Evolutionary conservation across 2,113 vertebrate species (phyloP).

Genomic region (Antennarius striatus): DNA sequence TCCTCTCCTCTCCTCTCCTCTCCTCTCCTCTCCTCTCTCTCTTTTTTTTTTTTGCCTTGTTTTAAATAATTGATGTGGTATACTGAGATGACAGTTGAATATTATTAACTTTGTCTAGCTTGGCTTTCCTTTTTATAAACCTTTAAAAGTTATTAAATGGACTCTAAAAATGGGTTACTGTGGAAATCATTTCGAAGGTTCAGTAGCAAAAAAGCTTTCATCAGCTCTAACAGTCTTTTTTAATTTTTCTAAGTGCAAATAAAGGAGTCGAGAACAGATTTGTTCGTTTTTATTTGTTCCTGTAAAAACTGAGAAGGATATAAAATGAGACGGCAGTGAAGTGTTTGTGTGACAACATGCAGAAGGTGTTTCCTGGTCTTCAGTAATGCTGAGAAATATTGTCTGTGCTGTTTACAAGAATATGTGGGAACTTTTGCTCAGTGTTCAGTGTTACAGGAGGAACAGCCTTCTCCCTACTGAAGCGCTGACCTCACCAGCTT

Average conservation of each 20-base stretch:
- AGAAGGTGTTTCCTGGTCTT: not conserved
- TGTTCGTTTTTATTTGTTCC: constrained; percentile 44
- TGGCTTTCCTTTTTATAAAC: constrained; percentile 15
- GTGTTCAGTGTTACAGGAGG: constrained; percentile 10
- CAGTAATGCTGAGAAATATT: not conserved
- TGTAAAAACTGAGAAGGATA: constrained; percentile 36
- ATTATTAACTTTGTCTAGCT: constrained; percentile 5
- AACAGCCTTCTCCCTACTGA: not conserved
- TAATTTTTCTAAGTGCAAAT: constrained; percentile 64
- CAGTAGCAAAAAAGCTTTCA: not conserved
- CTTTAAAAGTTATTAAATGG: constrained; percentile 38
- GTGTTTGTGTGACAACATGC: constrained; percentile 4
- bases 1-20: not conserved
- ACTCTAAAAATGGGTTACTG: constrained; percentile 26
- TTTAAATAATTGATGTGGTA: not conserved
- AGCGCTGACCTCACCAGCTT: constrained; percentile 14
- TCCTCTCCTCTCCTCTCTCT: constrained; percentile 2
- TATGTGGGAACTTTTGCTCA: constrained; percentile 11
- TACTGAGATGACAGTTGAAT: constrained; percentile 4
- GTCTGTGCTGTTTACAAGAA: constrained; percentile 1
- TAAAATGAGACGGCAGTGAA: constrained; percentile 13
- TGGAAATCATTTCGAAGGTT: constrained; percentile 22
- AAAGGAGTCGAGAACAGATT: constrained; percentile 52
- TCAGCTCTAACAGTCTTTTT: constrained; percentile 39
- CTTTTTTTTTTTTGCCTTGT: not conserved